Evolutionary conservation across 2,888 invertebrate genomes (phyloP).

Genomic region (Epistrophella euchroma): DNA sequence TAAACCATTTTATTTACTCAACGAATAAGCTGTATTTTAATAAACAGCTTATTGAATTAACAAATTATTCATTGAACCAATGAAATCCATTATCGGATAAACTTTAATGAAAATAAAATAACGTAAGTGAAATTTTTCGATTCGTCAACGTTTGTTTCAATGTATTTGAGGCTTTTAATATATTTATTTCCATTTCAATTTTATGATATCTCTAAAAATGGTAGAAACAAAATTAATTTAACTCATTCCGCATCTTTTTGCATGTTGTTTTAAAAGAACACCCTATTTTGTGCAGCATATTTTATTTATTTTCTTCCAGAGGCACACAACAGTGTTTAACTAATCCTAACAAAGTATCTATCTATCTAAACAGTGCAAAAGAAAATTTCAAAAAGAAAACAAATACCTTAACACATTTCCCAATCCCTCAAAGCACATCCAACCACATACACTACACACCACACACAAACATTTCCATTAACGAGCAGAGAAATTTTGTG

Average conservation of each 20-base stretch:
- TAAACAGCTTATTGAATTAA: too few relatives aligned
- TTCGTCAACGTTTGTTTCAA: too few relatives aligned
- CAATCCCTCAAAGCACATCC: slow-evolving; percentile 39
- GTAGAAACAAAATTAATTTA: too few relatives aligned
- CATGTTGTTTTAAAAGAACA: neutral
- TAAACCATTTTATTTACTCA: too few relatives aligned
- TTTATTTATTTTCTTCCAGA: slow-evolving; percentile 72
- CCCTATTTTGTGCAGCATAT: slow-evolving; percentile 6
- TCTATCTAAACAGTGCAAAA: slow-evolving; percentile 58
- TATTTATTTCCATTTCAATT: too few relatives aligned
- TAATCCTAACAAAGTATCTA: slow-evolving; percentile 70
- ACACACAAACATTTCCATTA: neutral
- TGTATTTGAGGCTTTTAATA: too few relatives aligned
- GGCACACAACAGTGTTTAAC: slow-evolving; percentile 56
- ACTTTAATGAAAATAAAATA: too few relatives aligned
- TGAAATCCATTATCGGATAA: too few relatives aligned
- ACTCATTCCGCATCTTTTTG: neutral
- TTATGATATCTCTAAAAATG: too few relatives aligned
- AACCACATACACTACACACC: neutral
- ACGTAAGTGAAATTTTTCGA: too few relatives aligned
- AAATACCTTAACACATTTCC: slow-evolving; percentile 56
- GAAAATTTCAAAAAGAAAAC: slow-evolving; percentile 31
- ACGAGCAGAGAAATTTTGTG: slow-evolving; percentile 33
- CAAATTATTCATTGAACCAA: too few relatives aligned
- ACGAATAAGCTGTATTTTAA: too few relatives aligned